Evolutionary conservation across 1,140 invertebrate species (phyloP), one percentile per base, ranked within the genome.

Genomic region (Halyomorpha halys): DNA sequence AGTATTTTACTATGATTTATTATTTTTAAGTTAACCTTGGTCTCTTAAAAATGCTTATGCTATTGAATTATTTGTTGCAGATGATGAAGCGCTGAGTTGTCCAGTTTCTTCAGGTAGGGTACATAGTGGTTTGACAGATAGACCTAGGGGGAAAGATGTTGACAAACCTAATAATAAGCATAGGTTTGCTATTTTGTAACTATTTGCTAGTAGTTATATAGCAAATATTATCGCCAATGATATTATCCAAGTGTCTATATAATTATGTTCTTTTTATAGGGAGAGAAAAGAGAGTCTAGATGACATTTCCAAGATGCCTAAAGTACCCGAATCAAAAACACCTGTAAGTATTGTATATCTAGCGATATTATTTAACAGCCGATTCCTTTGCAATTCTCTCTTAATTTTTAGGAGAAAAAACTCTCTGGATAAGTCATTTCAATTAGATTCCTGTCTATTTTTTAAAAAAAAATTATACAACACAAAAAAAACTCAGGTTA

Each of bases 241-340:
- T 21, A 9, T 23, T 49, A 8, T 27, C 3, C 3, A 8, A 62
- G 3, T 27, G 27, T 30, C 23, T 49, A 18, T 27, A 21, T 49
- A 2, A 25, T 62, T 34, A 44, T 34, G 63, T 65, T 47, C 13
- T 65, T 39, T 53, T n/a, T 66, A 14, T 45, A 66, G 65, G 44
- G 65, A 66, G 44, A 56, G 44, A 53, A 66, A 65, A 34, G 59
- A 65, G 13, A 54, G 60, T n/a, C 19, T 44, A 54, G 67, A 65
- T 59, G 67, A 68, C n/a, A n/a, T 61, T 54, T 53, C 44, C 34
- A 68, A 56, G 63, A 65, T 68, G 67, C 67, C 67, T 19, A 65
- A 68, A 59, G 51, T 65, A 21, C 63, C 51, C 45, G 67, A 68
- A 65, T 53, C 61, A 19, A 62, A 63, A 44, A 18, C 64, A 34